Evolutionary conservation across 2,113 vertebrate species (phyloP).

Genomic region (Electrona antarctica): DNA sequence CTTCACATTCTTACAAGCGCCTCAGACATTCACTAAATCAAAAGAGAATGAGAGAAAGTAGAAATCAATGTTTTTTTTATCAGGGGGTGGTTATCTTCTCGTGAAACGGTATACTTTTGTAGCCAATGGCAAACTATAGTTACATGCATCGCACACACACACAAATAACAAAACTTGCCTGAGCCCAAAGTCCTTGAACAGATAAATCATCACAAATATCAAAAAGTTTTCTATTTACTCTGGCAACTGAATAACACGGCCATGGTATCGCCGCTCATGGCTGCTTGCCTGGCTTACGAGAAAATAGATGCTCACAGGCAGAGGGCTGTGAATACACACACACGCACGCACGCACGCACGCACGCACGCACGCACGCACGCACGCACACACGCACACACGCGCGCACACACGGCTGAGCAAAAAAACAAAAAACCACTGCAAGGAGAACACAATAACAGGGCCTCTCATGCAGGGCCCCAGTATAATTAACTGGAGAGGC

Average conservation of each 20-base stretch:
- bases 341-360: not conserved
- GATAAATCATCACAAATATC: conserved; percentile 43
- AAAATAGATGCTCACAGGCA: conserved; percentile 11
- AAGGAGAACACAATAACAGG: conserved; percentile 57
- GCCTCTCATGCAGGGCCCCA: conserved; percentile 69
- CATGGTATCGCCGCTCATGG: conserved; percentile 12
- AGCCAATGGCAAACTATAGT: not conserved
- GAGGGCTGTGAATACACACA: not conserved
- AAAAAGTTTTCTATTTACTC: conserved; percentile 22
- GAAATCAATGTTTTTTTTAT: conserved; percentile 50
- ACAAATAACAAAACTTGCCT: not conserved
- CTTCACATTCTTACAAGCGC: conserved; percentile 19
- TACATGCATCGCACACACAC: conserved; percentile 9
- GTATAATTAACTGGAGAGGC: conserved; percentile 80
- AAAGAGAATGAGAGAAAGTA: conserved; percentile 26
- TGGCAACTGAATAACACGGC: conserved; percentile 22
- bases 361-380: not conserved
- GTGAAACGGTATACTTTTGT: conserved; percentile 49
- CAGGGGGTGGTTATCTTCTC: conserved; percentile 58
- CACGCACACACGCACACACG: not conserved
- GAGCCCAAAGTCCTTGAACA: conserved; percentile 36
- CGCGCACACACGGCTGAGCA: conserved; percentile 9
- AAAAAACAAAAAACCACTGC: conserved; percentile 46
- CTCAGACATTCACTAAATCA: conserved; percentile 31
- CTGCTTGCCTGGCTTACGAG: conserved; percentile 11